Conservation (phyloP, 2,888 invertebrate genomes). For the Drosophila histrio region DNA sequence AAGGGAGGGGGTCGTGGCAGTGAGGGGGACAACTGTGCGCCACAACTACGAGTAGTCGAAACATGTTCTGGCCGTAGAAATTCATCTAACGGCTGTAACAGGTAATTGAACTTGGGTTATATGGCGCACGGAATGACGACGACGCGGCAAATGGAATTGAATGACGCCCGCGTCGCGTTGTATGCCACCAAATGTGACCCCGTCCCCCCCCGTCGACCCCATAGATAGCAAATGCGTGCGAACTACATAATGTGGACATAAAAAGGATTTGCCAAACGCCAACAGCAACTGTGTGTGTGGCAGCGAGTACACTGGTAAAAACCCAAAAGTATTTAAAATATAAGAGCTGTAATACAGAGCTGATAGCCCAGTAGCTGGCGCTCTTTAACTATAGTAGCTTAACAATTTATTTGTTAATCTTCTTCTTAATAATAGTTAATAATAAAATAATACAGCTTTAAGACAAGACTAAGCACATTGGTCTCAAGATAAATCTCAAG, state of each 20-base stretch:
- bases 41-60: conserved; percentile 64
- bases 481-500: too few relatives aligned
- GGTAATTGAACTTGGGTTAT: conserved; percentile 83
- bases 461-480: too few relatives aligned
- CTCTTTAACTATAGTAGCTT: too few relatives aligned
- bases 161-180: conserved; percentile 55
- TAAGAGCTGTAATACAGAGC: too few relatives aligned
- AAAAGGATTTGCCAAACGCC: conserved; percentile 81
- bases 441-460: too few relatives aligned
- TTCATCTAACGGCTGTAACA: conserved; percentile 84
- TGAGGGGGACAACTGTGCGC: neutral
- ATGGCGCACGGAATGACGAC: conserved; percentile 69
- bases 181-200: conserved; percentile 56
- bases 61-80: conserved; percentile 82
- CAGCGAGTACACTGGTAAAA: too few relatives aligned
- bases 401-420: too few relatives aligned
- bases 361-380: too few relatives aligned
- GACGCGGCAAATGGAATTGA: conserved; percentile 73
- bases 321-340: too few relatives aligned
- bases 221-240: conserved; percentile 64
- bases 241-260: conserved; percentile 81
- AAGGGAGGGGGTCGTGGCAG: neutral
- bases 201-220: neutral
- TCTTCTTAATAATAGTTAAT: too few relatives aligned
- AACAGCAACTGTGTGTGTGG: conserved; percentile 15